Conservation (phyloP, 2,888 invertebrate species). For the Leptinotarsa juncta region DNA sequence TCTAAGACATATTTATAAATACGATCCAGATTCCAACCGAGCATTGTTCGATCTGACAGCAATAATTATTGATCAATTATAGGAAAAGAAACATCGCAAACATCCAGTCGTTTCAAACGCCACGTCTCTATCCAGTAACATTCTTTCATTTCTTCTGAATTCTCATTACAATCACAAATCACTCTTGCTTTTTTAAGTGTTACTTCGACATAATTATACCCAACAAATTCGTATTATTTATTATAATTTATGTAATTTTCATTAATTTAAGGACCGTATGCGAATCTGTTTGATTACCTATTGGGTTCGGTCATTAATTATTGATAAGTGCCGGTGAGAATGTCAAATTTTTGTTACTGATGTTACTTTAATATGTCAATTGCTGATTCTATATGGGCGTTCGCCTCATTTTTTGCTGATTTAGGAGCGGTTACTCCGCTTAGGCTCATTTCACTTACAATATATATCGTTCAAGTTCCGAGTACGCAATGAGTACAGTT, state of each 20-base stretch:
- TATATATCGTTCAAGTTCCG: background rate
- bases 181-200: constrained; percentile 31
- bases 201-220: constrained; percentile 36
- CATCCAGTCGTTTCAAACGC: constrained; percentile 56
- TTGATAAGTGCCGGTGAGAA: constrained; percentile 24
- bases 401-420: background rate
- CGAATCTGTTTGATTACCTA: constrained; percentile 16
- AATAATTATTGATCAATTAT: constrained; percentile 62
- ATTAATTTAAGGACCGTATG: constrained; percentile 28
- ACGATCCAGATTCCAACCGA: constrained; percentile 53
- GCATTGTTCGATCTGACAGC: constrained; percentile 58
- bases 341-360: constrained; percentile 11
- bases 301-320: constrained; percentile 18
- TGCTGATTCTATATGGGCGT: constrained; percentile 16
- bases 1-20: constrained; percentile 53
- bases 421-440: background rate
- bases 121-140: constrained; percentile 52
- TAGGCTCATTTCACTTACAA: background rate
- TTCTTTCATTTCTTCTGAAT: constrained; percentile 51
- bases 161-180: constrained; percentile 49
- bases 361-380: constrained; percentile 9
- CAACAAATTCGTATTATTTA: constrained; percentile 30
- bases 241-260: constrained; percentile 36
- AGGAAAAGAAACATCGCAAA: constrained; percentile 54
- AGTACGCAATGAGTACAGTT: too few species aligned